Percentiles rank a stretch among this genome's conserved stretches.
These are phyloP conservation scores for Drosophila rellima DNA, from an alignment of 2,888 invertebrate species.

Conservation along the genomic window DNA sequence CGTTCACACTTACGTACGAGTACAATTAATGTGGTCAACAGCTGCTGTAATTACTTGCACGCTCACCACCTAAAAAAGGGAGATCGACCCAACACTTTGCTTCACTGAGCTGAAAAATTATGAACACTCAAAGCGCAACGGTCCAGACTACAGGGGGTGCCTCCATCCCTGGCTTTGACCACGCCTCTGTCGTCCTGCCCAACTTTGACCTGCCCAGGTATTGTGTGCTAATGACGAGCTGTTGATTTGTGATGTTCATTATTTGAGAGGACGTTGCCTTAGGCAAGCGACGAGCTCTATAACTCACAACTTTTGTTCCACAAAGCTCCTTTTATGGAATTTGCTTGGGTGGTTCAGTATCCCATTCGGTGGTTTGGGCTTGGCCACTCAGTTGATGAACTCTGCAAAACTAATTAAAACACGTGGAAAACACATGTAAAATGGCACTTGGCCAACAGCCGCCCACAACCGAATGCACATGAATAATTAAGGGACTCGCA, in stretches of 20 bases:
- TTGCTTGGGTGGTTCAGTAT: slow-evolving; percentile 6
- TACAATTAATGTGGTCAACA: slow-evolving; percentile 75
- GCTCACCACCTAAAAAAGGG: slow-evolving; percentile 15
- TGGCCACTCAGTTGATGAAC: slow-evolving; percentile 66
- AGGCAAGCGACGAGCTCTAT: slow-evolving; percentile 36
- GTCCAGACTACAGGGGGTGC: slow-evolving; percentile 1
- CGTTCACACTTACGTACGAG: slow-evolving; percentile 43
- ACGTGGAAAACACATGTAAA: slow-evolving; percentile 70
- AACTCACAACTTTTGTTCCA: slow-evolving; percentile 51
- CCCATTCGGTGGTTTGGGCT: neutral
- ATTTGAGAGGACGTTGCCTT: slow-evolving; percentile 53
- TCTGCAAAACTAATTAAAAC: slow-evolving; percentile 78
- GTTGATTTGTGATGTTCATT: slow-evolving; percentile 80
- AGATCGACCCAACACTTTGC: slow-evolving; percentile 41
- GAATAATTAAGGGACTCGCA: slow-evolving; percentile 62
- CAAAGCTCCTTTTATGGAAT: slow-evolving; percentile 10
- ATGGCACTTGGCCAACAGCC: slow-evolving; percentile 36
- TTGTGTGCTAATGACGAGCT: slow-evolving; percentile 75
- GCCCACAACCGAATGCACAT: slow-evolving; percentile 52
- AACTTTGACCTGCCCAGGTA: slow-evolving; percentile 36
- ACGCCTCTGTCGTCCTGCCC: neutral
- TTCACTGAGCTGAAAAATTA: slow-evolving; percentile 78
- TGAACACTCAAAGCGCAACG: slow-evolving; percentile 48
- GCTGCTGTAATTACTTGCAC: slow-evolving; percentile 70
- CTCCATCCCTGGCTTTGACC: neutral